Percentiles rank a stretch among this genome's conserved stretches.
These are phyloP conservation scores for Ladona fulva DNA, from an alignment of 1,140 invertebrate species.

Conservation along the genomic window DNA sequence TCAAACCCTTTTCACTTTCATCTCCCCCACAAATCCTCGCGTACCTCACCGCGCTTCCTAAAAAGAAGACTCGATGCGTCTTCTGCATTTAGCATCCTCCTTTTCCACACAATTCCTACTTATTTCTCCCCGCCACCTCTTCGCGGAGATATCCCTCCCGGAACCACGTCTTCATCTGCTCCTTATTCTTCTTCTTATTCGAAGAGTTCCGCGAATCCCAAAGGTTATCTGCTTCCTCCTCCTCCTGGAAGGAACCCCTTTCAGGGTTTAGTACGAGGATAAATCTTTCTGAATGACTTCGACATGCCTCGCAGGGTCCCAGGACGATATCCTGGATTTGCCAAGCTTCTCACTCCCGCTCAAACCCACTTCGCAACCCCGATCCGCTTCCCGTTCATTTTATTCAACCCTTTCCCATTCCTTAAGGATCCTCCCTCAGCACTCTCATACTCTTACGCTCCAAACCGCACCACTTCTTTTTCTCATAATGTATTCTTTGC, in stretches of 20 bases:
- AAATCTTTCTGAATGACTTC: conserved; percentile 10
- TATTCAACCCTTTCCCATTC: background rate
- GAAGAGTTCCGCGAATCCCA: background rate
- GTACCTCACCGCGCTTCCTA: background rate
- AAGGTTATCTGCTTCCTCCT: background rate
- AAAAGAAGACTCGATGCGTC: background rate
- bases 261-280: background rate
- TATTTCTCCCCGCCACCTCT: background rate
- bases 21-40: background rate
- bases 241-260: background rate
- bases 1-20: conserved; percentile 9
- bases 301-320: background rate
- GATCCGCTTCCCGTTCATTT: background rate
- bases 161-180: background rate
- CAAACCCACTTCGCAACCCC: background rate
- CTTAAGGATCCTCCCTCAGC: background rate
- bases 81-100: conserved; percentile 4
- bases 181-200: background rate
- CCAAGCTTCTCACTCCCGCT: background rate
- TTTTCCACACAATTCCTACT: background rate
- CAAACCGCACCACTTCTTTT: background rate
- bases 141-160: background rate
- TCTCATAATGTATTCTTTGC: background rate
- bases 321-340: conserved; percentile 4
- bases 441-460: background rate